Evolutionary conservation across 2,888 invertebrate species (phyloP).

Genomic region (Beris chalybata): DNA sequence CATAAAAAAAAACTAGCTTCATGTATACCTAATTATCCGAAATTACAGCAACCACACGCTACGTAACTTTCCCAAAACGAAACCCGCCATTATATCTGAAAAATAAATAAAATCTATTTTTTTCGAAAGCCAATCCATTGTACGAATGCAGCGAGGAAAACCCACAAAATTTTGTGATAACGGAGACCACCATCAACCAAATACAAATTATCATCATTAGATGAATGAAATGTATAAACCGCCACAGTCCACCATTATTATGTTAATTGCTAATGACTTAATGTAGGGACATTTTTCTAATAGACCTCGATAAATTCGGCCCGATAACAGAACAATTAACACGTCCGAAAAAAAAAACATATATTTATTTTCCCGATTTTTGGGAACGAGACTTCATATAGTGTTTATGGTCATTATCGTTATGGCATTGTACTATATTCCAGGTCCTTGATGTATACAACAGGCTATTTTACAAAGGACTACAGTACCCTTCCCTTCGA

Average conservation of each 20-base stretch:
- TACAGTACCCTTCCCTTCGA: too few species aligned
- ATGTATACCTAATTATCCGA: too few species aligned
- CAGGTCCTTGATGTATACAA: constrained; percentile 15
- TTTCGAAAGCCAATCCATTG: too few species aligned
- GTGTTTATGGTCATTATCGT: neutral
- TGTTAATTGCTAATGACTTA: constrained; percentile 39
- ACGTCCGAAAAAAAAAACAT: constrained; percentile 32
- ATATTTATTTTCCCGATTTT: neutral
- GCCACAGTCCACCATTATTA: constrained; percentile 34
- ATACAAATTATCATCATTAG: constrained; percentile 32
- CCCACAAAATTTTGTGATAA: constrained; percentile 17
- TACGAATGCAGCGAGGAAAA: too few species aligned
- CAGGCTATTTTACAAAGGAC: too few species aligned
- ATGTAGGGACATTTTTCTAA: constrained; percentile 38
- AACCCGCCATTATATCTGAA: too few species aligned
- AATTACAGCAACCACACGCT: too few species aligned
- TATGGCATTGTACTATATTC: neutral
- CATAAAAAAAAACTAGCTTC: too few species aligned
- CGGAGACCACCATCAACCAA: constrained; percentile 24
- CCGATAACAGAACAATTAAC: constrained; percentile 39
- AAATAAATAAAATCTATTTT: too few species aligned
- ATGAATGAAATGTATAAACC: constrained; percentile 21
- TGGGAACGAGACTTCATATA: too few species aligned
- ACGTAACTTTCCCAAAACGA: too few species aligned
- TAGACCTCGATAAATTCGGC: constrained; percentile 37